Evolutionary conservation across 1,140 invertebrate genomes (phyloP), one percentile per base, ranked within the genome.

Genomic region (Pinna nobilis): DNA sequence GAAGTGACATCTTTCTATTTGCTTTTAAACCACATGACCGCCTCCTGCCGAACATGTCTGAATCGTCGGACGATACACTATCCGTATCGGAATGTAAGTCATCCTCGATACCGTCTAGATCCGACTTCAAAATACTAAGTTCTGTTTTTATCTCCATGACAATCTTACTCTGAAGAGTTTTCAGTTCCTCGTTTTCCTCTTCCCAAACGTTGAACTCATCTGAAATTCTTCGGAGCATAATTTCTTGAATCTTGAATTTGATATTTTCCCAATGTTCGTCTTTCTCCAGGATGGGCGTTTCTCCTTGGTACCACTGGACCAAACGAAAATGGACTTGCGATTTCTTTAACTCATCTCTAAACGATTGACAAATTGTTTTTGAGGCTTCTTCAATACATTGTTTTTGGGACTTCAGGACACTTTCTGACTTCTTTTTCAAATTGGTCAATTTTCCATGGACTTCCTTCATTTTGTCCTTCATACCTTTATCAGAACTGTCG

Each of bases 371-470:
- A 2, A 78, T 61, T 37, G 63, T 20, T n/a, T 47, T 60, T 0
- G 68, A 55, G 49, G 72, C 68, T 15, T 57, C 51, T 3, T 74
- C 59, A 7, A 83, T 51, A 28, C 71, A 18, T 23, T 18, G 51
- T 2, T 64, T 70, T 3, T 82, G 49, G 2, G 63, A 35, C 2
- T 60, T 13, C 1, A 81, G 61, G 13, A 77, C 77, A 2, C 53
- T 50, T 25, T 64, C 32, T 1, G 83, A 75, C 11, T 76, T 68
- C 15, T 49, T 18, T 55, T 77, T 64, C 6, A 85, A 64, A 4
- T 50, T 73, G 15, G 72, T 44, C 25, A 84, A 71, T 49, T 82
- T 82, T 18, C 49, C 28, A 13, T 64, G 55, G 39, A 81, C 70
- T 5, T n/a, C 35, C 3, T 44, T 49, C 73, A 83, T 82, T 23